Evolutionary conservation across 2,888 invertebrate genomes (phyloP), one percentile per base, ranked within the genome.

Genomic region (Coronaproctus castanopsis): DNA sequence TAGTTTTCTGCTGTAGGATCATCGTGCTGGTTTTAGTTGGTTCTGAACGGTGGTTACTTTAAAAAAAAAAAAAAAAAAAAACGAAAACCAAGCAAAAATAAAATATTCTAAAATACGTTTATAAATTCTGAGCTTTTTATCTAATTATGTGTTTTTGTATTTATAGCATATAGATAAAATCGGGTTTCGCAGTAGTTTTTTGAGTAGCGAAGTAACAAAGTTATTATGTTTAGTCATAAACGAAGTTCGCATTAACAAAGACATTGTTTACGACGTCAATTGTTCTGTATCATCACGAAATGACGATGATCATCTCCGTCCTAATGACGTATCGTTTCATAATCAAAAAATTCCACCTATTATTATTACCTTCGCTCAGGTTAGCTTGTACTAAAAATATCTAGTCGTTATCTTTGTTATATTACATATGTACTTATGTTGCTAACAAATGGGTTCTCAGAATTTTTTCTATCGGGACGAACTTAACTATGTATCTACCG

Each of bases 171-270:
- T 90, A 62, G 84, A 88, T 68, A 86, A 88, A 71, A 79, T 90
- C 65, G 83, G 87, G 64, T 78, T 90, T 65, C 81, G 85, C 58
- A 90, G 89, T 70, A 90, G 88, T 72, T 83, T 88, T 69, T 81
- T 90, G 65, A 90, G 87, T 70, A 87, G 88, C 1, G 89, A 89
- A 66, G 84, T 89, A 57, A 87, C 86, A 21, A 90, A 90, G 71
- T 72, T 89, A 18, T 74, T 90, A 2, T 86, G 87, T 2, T 81
- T 90, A 21, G 81, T 87, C n/a, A 81, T 88, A 64, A 79, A 80
- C 63, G 86, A 87, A 69, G 82, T 88, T 2, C 78, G 86, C 63
- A 78, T 90, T 59, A 86, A 87, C 66, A 86, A 87, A 71, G 83
- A 85, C 73, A 80, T 84, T 57, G 65, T 57, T n/a, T 36, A 36